Conservation (phyloP, 2,888 invertebrate species). For the Junonia oenone region DNA sequence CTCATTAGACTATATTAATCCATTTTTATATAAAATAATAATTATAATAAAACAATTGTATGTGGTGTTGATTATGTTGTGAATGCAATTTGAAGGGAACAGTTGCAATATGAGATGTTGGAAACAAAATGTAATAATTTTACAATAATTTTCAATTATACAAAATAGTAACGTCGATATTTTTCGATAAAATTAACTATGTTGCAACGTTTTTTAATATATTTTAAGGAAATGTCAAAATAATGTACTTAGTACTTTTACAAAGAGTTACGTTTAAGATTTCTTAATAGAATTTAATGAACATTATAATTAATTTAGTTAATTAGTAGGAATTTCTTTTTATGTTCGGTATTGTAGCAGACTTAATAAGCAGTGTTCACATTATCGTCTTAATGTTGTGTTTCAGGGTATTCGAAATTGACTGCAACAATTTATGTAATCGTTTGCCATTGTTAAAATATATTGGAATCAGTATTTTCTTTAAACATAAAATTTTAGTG, state of each 20-base stretch:
- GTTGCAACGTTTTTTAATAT: conserved; percentile 4
- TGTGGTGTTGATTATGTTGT: conserved; percentile 5
- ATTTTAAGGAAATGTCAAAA: conserved; percentile 6
- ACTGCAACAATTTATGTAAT: not conserved
- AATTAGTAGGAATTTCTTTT: not conserved
- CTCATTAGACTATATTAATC: conserved; percentile 7
- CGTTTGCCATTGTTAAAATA: not conserved
- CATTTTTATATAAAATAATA: conserved; percentile 3
- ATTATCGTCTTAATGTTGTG: too few species aligned
- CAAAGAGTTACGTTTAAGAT: conserved; percentile 15
- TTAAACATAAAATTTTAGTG: not conserved
- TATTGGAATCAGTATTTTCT: not conserved
- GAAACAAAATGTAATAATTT: not conserved
- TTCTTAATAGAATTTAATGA: conserved; percentile 13
- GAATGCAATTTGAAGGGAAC: conserved; percentile 1
- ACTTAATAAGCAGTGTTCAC: not conserved
- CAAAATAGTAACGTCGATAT: conserved; percentile 5
- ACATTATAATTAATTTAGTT: conserved; percentile 19
- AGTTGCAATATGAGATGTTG: not conserved
- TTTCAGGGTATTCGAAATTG: not conserved
- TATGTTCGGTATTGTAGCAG: not conserved
- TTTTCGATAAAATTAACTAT: conserved; percentile 8
- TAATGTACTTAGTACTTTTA: conserved; percentile 16
- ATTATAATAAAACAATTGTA: not conserved
- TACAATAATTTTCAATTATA: conserved; percentile 2